phyloP scores from a whole-genome alignment of 2,888 invertebrate species.

The Crioceris asparagi region DNA sequence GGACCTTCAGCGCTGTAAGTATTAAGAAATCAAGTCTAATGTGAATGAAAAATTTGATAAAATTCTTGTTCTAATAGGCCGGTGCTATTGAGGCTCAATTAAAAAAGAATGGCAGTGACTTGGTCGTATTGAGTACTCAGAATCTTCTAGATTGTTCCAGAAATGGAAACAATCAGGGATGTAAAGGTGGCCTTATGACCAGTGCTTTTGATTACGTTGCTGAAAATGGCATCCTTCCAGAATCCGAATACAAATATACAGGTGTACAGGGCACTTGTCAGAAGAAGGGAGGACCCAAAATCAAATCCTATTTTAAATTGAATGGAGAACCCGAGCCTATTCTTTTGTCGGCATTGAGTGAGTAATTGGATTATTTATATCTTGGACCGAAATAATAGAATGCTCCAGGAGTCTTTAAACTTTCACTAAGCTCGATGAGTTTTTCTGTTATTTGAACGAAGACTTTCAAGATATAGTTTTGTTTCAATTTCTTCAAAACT shows the following conservation, averaged over 20 bases:
- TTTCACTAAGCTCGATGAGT: no score
- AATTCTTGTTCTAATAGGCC: slow-evolving; percentile 10
- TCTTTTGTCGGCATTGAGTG: no score
- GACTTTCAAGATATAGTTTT: no score
- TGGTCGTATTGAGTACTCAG: slow-evolving; percentile 34
- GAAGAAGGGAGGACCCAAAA: background rate
- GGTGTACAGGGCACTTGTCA: slow-evolving; percentile 22
- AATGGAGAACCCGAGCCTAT: no score
- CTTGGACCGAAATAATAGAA: no score
- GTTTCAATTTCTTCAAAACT: no score
- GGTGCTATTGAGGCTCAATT: slow-evolving; percentile 30
- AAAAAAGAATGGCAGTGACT: slow-evolving; percentile 19
- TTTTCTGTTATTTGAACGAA: no score
- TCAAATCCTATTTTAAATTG: background rate
- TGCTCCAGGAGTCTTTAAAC: no score
- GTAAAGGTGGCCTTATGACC: slow-evolving; percentile 34
- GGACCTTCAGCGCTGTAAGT: slow-evolving; percentile 13
- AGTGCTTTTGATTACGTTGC: slow-evolving; percentile 34
- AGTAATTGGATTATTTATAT: no score
- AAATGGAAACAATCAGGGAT: slow-evolving; percentile 32
- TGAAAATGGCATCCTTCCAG: slow-evolving; percentile 31
- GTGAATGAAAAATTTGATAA: no score
- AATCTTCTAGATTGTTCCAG: slow-evolving; percentile 34
- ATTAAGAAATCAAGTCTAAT: no score
- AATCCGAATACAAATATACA: slow-evolving; percentile 32